A percentile compares a stretch with the other conserved stretches of the same genome.
phyloP scores from a whole-genome alignment of 2,888 invertebrate species.

The Tanytarsus gracilentus region DNA sequence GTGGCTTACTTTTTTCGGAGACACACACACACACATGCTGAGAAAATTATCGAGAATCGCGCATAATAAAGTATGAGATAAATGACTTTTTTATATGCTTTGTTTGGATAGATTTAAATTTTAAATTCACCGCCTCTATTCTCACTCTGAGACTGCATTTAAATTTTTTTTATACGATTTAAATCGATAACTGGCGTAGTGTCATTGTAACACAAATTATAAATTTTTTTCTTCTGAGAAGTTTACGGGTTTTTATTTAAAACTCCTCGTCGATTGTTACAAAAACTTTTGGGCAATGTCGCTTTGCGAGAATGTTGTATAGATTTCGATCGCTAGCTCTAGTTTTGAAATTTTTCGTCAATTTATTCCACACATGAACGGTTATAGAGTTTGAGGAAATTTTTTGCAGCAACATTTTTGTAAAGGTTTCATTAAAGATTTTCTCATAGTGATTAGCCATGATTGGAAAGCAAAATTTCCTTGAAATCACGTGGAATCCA shows the following conservation, averaged over 20 bases:
- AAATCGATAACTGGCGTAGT: too few species aligned
- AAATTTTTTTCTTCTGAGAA: too few species aligned
- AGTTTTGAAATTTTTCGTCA: neutral
- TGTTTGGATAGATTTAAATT: neutral
- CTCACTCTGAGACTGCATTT: neutral
- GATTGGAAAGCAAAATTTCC: neutral
- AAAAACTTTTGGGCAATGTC: neutral
- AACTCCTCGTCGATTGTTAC: neutral
- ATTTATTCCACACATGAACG: neutral
- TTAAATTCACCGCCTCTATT: neutral
- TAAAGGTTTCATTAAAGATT: neutral
- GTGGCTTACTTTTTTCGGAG: neutral
- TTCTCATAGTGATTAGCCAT: neutral
- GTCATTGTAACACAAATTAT: too few species aligned
- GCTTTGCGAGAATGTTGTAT: neutral
- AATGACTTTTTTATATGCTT: neutral
- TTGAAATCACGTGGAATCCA: neutral
- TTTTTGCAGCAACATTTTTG: neutral
- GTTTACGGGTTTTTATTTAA: neutral
- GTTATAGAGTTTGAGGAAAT: neutral
- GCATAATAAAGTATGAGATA: neutral
- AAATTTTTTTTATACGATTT: too few species aligned
- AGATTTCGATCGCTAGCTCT: neutral
- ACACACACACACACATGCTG: neutral
- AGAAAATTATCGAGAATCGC: neutral